phyloP scores from a whole-genome alignment of 2,797 vertebrate species.

The Tympanoctomys barrerae region DNA sequence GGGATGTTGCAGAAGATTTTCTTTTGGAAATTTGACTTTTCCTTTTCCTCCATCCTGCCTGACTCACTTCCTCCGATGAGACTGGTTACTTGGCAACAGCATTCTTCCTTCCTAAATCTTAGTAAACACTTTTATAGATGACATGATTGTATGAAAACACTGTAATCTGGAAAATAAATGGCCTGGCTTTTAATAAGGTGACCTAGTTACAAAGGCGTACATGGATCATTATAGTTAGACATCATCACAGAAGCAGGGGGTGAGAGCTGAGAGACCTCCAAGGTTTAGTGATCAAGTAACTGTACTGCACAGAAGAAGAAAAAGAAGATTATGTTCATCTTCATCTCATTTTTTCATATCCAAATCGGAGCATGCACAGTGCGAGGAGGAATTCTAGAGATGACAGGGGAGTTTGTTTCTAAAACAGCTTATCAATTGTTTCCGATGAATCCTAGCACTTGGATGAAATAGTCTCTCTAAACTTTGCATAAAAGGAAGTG shows the following conservation, averaged over 20 bases:
- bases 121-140: conserved; percentile 68
- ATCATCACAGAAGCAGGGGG: not conserved
- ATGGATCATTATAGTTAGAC: not conserved
- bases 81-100: conserved; percentile 71
- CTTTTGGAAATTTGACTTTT: conserved; percentile 52
- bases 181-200: conserved; percentile 14
- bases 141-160: conserved; percentile 17
- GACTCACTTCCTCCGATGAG: conserved; percentile 69
- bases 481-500: not conserved
- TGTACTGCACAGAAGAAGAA: not conserved
- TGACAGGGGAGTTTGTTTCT: not conserved
- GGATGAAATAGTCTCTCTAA: not conserved
- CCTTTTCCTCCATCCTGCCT: conserved; percentile 48
- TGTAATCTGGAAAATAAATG: conserved; percentile 60
- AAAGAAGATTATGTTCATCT: not conserved
- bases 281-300: not conserved
- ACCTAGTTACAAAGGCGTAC: not conserved
- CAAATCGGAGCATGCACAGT: not conserved
- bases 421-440: not conserved
- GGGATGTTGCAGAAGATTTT: conserved; percentile 11
- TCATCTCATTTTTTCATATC: conserved; percentile 12
- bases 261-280: not conserved
- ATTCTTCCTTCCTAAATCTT: conserved; percentile 56
- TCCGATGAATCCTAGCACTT: not conserved
- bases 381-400: not conserved